phyloP scores from a whole-genome alignment of 2,113 vertebrate genomes.

The Manacus vitellinus region DNA sequence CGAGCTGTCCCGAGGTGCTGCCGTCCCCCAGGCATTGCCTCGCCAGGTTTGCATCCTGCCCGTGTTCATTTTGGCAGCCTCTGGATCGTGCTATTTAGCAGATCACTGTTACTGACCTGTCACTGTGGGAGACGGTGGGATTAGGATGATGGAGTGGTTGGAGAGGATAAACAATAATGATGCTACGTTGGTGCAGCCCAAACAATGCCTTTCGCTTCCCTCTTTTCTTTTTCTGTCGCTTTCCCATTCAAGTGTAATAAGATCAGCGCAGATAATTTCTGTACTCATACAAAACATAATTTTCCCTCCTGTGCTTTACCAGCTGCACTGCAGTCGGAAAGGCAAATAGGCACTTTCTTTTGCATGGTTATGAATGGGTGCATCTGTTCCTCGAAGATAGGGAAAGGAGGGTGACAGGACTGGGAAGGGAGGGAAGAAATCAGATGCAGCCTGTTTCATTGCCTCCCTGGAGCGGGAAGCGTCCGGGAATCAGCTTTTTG shows the following conservation, averaged over 20 bases:
- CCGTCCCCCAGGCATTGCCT: not conserved
- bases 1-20: not conserved
- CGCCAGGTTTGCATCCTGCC: not conserved
- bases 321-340: constrained; percentile 5
- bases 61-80: not conserved
- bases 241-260: constrained; percentile 24
- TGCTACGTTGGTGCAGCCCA: not conserved
- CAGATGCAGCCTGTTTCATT: not conserved
- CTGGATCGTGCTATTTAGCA: not conserved
- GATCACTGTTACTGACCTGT: not conserved
- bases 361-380: not conserved
- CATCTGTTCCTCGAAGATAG: constrained; percentile 22
- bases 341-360: not conserved
- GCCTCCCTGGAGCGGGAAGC: not conserved
- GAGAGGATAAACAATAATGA: constrained; percentile 19
- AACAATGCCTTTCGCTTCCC: not conserved
- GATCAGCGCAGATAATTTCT: constrained; percentile 53
- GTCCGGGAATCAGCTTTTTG: not conserved
- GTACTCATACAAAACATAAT: not conserved
- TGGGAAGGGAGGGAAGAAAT: not conserved
- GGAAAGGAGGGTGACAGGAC: not conserved
- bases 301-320: constrained; percentile 35
- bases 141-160: constrained; percentile 34
- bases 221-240: not conserved
- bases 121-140: not conserved